Base-by-base conservation (phyloP, 2,888 invertebrate species). In the Ennomos quercinarius region DNA sequence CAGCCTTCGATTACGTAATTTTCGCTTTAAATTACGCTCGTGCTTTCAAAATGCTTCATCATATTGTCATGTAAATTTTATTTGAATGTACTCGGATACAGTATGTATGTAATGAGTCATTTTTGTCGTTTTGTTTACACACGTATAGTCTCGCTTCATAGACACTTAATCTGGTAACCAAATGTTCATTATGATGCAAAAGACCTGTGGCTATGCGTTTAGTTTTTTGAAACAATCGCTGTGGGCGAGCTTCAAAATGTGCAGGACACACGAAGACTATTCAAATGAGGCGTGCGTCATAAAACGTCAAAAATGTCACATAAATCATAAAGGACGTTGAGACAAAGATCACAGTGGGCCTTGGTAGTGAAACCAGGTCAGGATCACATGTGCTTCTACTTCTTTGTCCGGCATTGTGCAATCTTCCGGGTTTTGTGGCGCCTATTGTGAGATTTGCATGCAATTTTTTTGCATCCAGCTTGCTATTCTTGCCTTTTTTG, bases 101-200 rank as follows among this genome's bases (percentile, higher is more conserved):
- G 76, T 80, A 78, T 27, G 76, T 80, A 78, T 27, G 75, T 81
- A 83, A 85, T 81, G 81, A 83, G 76, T 74, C 71, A 77, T 74
- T 63, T 58, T 57, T 75, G 74, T 73, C 75, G 72, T 73, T 73
- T 82, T 87, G 87, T 87, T 87, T 87, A 86, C 80, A 81, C 80
- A 78, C 78, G 80, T 80, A 78, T 73, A 76, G 81, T 81, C 77
- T 79, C 80, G 75, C 68, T 73, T 80, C 85, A 86, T 86, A 85
- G 85, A 83, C 77, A 80, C 82, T 86, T 91, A 89, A 90, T 91
- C 89, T 91, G 91, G 90, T 90, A 86, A 90, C 90, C 91, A 91
- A 91, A 91, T 91, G 91, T 89, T 80, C 82, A 84, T 91, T 90
- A 82, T 88, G 83, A 90, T 90, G 90, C 83, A 86, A 91, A 89